Base-by-base conservation (phyloP, 30 jellyfish, hydroid and myxozoan genomes). In the Cassiopea andromeda region DNA sequence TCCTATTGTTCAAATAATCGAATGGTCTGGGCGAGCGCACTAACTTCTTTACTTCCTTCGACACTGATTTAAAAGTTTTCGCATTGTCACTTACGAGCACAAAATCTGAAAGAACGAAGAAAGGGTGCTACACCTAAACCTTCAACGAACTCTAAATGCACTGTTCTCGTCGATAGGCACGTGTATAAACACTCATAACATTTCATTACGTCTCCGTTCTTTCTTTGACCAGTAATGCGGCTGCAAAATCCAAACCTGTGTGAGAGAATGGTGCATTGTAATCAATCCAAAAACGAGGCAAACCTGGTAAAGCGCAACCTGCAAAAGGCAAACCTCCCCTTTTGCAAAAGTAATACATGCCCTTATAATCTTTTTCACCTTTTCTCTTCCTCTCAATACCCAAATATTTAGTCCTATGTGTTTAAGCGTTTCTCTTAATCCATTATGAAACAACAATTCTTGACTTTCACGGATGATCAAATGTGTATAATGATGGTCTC, bases 251-350 rank as follows among this genome's bases (percentile, higher is more conserved):
- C 7, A 85, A 27, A 18, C 93, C 91, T 17, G 84, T 76, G 18
- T 70, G 46, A 1, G 83, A 3, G 58, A 90, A 90, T 44, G 97
- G 97, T 61, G 90, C 93, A 73, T 73, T 79, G 46, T 85, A 89
- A 82, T 85, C 93, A 19, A 85, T 89, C 14, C 93, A 60, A 58
- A 57, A 58, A 14, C 75, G 80, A 3, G 89, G 93, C 44, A 85
- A 76, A 50, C 0, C 38, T 27, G 38, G 38, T 27, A 27, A 27
- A 27, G 38, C 38, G 38, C 38, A 27, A 27, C 38, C 38, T 27
- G 38, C 38, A 27, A 27, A 27, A 27, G 38, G 38, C 38, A 27
- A 27, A 27, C 38, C 38, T 27, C 38, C 38, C 38, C 38, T 27
- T 27, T 27, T 27, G 38, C 38, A 27, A 27, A 27, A 27, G 38